phyloP scores from a whole-genome alignment of 2,888 invertebrate species.

The Drosophila leonis region DNA sequence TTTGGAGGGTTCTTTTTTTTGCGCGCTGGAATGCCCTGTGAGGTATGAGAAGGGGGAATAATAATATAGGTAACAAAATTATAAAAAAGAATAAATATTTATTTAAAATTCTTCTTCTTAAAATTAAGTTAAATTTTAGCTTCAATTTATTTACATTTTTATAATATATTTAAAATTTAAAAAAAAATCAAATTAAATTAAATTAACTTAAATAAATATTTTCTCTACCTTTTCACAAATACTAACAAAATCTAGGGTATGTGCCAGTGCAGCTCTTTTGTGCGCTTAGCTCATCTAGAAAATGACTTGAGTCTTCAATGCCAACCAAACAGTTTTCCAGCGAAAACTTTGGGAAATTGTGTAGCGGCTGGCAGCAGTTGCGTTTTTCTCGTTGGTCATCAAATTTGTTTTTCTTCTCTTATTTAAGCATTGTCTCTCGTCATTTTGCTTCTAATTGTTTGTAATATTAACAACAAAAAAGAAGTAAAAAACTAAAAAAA shows the following conservation, averaged over 20 bases:
- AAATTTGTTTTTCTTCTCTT: slow-evolving; percentile 42
- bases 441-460: slow-evolving; percentile 75
- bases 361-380: slow-evolving; percentile 15
- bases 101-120: no score
- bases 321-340: slow-evolving; percentile 45
- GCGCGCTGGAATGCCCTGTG: neutral
- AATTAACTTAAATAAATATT: neutral
- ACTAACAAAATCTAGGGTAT: slow-evolving; percentile 2
- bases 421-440: slow-evolving; percentile 44
- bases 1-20: slow-evolving; percentile 16
- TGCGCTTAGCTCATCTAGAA: neutral
- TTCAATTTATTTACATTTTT: neutral
- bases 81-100: no score
- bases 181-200: neutral
- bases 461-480: slow-evolving; percentile 56
- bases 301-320: slow-evolving; percentile 37
- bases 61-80: neutral
- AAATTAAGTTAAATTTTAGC: neutral
- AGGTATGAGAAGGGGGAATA: neutral
- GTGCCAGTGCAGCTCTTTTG: neutral
- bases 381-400: slow-evolving; percentile 50
- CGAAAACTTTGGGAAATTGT: slow-evolving; percentile 40
- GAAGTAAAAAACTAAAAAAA: slow-evolving; percentile 7
- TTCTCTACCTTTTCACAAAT: neutral
- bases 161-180: neutral